Conservation (phyloP, 1,140 invertebrate species). For the Myzus persicae region DNA sequence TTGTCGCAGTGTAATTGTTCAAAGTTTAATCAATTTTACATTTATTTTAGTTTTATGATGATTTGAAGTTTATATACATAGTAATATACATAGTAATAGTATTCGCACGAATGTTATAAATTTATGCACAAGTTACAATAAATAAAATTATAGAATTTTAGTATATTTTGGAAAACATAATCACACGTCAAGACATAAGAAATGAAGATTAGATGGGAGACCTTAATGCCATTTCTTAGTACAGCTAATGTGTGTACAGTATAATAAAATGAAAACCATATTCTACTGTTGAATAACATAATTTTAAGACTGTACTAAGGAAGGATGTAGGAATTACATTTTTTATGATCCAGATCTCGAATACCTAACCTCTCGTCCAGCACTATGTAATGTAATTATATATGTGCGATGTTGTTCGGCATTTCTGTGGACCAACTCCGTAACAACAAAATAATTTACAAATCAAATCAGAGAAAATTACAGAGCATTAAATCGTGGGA, state of each 20-base stretch:
- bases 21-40: background rate
- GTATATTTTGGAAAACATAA: background rate
- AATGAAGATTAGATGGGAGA: background rate
- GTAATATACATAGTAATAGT: background rate
- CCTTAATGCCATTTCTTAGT: background rate
- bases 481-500: background rate
- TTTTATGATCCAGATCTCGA: background rate
- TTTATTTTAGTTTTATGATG: background rate
- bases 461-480: background rate
- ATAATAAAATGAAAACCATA: background rate
- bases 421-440: background rate
- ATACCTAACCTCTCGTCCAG: background rate
- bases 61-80: background rate
- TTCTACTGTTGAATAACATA: background rate
- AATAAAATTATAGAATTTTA: background rate
- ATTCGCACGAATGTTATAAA: background rate
- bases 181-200: background rate
- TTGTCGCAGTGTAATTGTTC: background rate
- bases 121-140: background rate
- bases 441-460: background rate
- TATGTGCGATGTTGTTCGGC: background rate
- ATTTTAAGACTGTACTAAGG: background rate
- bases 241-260: background rate
- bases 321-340: background rate
- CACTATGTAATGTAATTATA: background rate